phyloP scores from a whole-genome alignment of 2,888 invertebrate genomes.

The Lasius platythorax region DNA sequence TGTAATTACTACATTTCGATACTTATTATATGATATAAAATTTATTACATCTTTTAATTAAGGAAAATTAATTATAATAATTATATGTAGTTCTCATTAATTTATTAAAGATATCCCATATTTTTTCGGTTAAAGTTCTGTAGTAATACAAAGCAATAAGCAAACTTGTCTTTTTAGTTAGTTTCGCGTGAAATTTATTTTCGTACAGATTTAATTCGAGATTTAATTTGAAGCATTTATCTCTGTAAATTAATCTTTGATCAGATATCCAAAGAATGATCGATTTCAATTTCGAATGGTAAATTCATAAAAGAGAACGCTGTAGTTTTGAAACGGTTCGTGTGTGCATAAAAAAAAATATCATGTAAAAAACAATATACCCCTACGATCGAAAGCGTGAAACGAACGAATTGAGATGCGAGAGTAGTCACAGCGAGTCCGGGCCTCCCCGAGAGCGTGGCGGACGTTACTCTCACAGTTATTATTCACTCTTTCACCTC shows the following conservation, averaged over 20 bases:
- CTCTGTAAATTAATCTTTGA: not conserved
- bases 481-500: constrained; percentile 77
- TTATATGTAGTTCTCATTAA: not conserved
- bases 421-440: constrained; percentile 47
- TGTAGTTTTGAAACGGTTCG: not conserved
- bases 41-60: not conserved
- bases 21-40: not conserved
- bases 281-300: not conserved
- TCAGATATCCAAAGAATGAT: constrained; percentile 7
- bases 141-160: not conserved
- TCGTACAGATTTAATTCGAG: not conserved
- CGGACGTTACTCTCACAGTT: constrained; percentile 73
- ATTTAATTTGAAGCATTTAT: constrained; percentile 8
- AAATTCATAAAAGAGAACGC: constrained; percentile 16
- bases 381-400: constrained; percentile 26
- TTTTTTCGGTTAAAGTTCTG: not conserved
- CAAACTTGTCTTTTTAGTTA: not conserved
- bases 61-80: not conserved
- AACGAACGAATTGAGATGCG: constrained; percentile 67
- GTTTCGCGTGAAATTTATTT: not conserved
- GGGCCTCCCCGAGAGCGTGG: constrained; percentile 67
- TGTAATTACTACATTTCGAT: not conserved
- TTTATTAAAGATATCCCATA: not conserved
- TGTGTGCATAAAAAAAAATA: constrained; percentile 9
- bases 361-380: constrained; percentile 2